Evolutionary conservation across 2,888 invertebrate species (phyloP), one percentile per base, ranked within the genome.

Genomic region (Zeuzera pyrina): DNA sequence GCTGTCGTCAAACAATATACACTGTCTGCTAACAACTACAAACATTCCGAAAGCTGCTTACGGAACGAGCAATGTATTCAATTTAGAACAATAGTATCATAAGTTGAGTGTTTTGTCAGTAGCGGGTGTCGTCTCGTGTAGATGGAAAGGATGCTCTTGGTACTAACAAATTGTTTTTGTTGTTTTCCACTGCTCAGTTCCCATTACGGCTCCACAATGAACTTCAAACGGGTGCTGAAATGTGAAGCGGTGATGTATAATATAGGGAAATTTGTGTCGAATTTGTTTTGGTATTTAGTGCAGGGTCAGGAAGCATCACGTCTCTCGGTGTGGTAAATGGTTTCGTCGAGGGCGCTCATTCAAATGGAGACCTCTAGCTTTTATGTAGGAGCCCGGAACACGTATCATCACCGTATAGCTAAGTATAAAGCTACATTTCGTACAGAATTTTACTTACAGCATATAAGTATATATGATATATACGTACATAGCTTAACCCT

Each of bases 31-130:
- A 32, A 36, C 45, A 41, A 43, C 34, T 35, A 34, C 37, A 42
- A 39, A 39, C 46, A 39, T 39, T 43, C 44, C 41, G 33, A 31
- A 44, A 41, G 50, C 35, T 35, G 37, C 52, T 49, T 47, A 52
- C 49, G 43, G 37, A 45, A 45, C 54, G 42, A 53, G 67, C 64
- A 59, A 63, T 66, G 63, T 57, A 57, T 52, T 60, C 53, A 55
- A 54, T 59, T 56, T 49, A 49, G 57, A 61, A 64, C 66, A 68
- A 65, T 59, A 56, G 47, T 45, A 43, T 41, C 43, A 11, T 12
- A 25, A 25, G 13, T 25, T 8, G 12, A 10, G 12, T 12, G 13
- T 8, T 7, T 10, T 12, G 8, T 8, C 8, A 12, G 25, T 25
- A 25, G 13, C 8, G 25, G 22, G 25, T 12, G 12, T 25, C 25